Conservation (phyloP, 2,888 invertebrate species). For the Alloplasta piceator region DNA sequence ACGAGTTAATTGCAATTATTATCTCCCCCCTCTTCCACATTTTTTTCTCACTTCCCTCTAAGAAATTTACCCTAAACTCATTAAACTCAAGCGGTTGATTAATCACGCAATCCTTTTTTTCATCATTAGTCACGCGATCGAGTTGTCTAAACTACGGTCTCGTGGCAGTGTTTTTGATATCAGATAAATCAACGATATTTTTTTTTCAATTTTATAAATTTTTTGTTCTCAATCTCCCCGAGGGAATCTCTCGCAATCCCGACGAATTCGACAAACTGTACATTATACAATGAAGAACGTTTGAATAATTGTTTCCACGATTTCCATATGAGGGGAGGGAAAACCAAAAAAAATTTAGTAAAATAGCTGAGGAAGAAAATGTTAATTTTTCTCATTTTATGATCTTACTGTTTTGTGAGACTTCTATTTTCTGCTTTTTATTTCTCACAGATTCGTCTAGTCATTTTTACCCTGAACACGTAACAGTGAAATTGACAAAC, state of each 20-base stretch:
- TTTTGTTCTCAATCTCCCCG: conserved; percentile 1
- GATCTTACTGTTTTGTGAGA: conserved; percentile 14
- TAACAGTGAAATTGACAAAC: conserved; percentile 20
- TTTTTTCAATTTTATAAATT: conserved; percentile 1
- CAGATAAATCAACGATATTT: conserved; percentile 47
- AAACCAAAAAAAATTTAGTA: neutral
- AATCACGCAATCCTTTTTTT: conserved; percentile 12
- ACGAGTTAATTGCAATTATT: conserved; percentile 32
- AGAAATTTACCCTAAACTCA: conserved; percentile 39
- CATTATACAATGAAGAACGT: conserved; percentile 4
- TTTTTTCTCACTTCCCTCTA: conserved; percentile 1
- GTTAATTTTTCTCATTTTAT: conserved; percentile 18
- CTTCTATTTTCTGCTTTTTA: neutral
- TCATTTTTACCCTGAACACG: conserved; percentile 38
- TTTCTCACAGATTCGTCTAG: conserved; percentile 4
- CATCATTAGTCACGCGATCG: conserved; percentile 61
- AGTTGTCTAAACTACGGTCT: conserved; percentile 65
- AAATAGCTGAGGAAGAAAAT: conserved; percentile 9
- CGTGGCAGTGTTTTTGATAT: conserved; percentile 64
- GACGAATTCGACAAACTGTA: conserved; percentile 38
- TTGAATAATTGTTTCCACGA: neutral
- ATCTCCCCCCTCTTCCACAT: neutral
- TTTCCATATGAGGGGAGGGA: neutral
- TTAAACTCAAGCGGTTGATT: conserved; percentile 34
- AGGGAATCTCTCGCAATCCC: conserved; percentile 26